Evolutionary conservation across 2,113 vertebrate species (phyloP).

Genomic region (Fregata magnificens): DNA sequence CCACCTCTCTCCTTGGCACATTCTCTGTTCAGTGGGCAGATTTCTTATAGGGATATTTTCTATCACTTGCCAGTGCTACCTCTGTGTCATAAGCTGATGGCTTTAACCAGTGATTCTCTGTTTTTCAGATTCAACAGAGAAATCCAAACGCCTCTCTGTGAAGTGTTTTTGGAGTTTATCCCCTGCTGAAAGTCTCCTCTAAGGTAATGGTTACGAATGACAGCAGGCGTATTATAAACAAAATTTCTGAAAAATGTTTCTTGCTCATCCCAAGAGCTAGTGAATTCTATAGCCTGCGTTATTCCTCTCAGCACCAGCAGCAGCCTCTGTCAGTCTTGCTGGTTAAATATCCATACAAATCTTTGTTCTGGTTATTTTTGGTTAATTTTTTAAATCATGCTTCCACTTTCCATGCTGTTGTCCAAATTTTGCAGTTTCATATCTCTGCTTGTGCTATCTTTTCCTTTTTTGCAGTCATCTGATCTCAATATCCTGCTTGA

Average conservation of each 20-base stretch:
- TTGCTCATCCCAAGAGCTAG: slow-evolving; percentile 7
- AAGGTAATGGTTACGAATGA: slow-evolving; percentile 71
- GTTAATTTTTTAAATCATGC: not conserved
- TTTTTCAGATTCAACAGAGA: slow-evolving; percentile 70
- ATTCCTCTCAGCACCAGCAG: not conserved
- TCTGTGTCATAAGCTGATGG: slow-evolving; percentile 75
- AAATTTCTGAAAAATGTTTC: slow-evolving; percentile 27
- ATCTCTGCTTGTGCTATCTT: not conserved
- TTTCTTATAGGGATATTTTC: slow-evolving; percentile 67
- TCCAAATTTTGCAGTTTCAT: not conserved
- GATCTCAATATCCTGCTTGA: not conserved
- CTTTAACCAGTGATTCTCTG: slow-evolving; percentile 72
- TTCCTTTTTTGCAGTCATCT: not conserved
- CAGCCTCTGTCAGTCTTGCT: not conserved
- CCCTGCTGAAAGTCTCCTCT: slow-evolving; percentile 55
- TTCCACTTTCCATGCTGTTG: not conserved
- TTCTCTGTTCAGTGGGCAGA: slow-evolving; percentile 62
- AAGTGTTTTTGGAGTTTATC: slow-evolving; percentile 62
- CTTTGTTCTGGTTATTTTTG: not conserved
- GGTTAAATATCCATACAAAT: not conserved
- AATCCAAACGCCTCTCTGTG: slow-evolving; percentile 25
- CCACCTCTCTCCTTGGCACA: slow-evolving; percentile 63
- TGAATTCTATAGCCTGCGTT: not conserved
- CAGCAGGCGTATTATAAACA: slow-evolving; percentile 3
- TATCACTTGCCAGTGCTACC: slow-evolving; percentile 56